A percentile compares a stretch with the other conserved stretches of the same genome.
phyloP scores from a whole-genome alignment of 2,888 invertebrate genomes.

The Xylocampa areola region DNA sequence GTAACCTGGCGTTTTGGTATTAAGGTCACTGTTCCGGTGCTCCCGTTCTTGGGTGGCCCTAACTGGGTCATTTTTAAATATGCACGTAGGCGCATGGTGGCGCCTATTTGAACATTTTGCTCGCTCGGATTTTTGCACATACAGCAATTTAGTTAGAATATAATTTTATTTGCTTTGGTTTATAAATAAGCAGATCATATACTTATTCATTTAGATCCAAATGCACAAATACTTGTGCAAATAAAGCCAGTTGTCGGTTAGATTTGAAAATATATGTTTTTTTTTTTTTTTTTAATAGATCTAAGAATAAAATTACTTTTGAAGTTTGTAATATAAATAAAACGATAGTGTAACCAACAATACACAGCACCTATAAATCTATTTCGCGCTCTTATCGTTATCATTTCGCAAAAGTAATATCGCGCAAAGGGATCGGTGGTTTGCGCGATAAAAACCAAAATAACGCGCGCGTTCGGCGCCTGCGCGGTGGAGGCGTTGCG shows the following conservation, averaged over 20 bases:
- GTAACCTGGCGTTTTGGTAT: slow-evolving; percentile 10
- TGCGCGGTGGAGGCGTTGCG: slow-evolving; percentile 78
- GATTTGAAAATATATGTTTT: too few species aligned
- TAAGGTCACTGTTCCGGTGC: slow-evolving; percentile 28
- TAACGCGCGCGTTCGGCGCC: slow-evolving; percentile 74
- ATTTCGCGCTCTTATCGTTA: slow-evolving; percentile 56
- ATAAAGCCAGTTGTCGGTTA: too few species aligned
- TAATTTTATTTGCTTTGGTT: too few species aligned
- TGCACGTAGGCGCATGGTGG: slow-evolving; percentile 3
- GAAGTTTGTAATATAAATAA: too few species aligned
- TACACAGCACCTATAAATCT: slow-evolving; percentile 20
- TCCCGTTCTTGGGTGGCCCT: slow-evolving; percentile 16
- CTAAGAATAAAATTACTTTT: too few species aligned
- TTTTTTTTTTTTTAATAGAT: too few species aligned
- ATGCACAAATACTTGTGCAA: too few species aligned
- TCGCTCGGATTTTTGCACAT: too few species aligned
- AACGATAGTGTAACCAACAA: background rate
- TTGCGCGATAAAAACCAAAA: slow-evolving; percentile 78
- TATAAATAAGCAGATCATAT: too few species aligned
- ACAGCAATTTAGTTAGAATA: too few species aligned
- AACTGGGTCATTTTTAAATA: slow-evolving; percentile 29
- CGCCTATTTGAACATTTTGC: background rate
- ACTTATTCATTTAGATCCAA: too few species aligned
- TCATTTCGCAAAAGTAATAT: slow-evolving; percentile 92
- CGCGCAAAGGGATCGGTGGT: slow-evolving; percentile 66